Evolutionary conservation across 2,888 invertebrate genomes (phyloP).

Genomic region (Bombyx huttoni): DNA sequence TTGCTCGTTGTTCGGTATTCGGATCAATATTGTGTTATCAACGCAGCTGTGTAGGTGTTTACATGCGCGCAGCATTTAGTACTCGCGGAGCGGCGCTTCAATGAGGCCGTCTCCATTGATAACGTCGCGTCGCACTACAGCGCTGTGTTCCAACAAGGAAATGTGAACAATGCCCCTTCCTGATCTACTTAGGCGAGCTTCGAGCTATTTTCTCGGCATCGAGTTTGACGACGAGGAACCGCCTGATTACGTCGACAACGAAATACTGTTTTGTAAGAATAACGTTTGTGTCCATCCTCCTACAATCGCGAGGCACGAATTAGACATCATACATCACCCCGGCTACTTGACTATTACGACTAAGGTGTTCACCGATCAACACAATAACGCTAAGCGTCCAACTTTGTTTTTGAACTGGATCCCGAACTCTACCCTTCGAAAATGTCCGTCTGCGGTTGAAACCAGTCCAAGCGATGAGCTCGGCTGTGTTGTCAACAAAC

Average conservation of each 20-base stretch:
- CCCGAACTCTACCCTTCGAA: conserved; percentile 90
- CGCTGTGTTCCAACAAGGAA: conserved; percentile 25
- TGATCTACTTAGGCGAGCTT: conserved; percentile 83
- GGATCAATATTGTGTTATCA: conserved; percentile 68
- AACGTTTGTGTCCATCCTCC: conserved; percentile 98
- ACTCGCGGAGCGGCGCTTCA: conserved; percentile 40
- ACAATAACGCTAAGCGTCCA: conserved; percentile 81
- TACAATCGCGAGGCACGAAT: conserved; percentile 83
- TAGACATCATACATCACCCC: conserved; percentile 90
- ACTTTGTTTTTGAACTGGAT: conserved; percentile 95
- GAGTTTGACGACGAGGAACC: conserved; percentile 75
- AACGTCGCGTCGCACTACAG: conserved; percentile 16
- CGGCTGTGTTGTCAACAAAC: conserved; percentile 35
- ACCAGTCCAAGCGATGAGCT: conserved; percentile 66
- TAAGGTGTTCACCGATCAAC: conserved; percentile 83
- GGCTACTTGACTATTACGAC: conserved; percentile 92
- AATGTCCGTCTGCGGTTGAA: conserved; percentile 84
- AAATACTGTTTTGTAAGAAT: conserved; percentile 92
- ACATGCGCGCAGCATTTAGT: conserved; percentile 50
- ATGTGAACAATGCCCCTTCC: conserved; percentile 81
- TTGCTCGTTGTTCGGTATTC: conserved; percentile 34
- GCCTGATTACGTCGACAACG: conserved; percentile 83
- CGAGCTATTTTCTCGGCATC: conserved; percentile 82
- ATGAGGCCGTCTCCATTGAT: conserved; percentile 48
- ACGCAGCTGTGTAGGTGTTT: conserved; percentile 57